Base-by-base conservation (phyloP, 2,797 vertebrate species). In the Hydrophis major region DNA sequence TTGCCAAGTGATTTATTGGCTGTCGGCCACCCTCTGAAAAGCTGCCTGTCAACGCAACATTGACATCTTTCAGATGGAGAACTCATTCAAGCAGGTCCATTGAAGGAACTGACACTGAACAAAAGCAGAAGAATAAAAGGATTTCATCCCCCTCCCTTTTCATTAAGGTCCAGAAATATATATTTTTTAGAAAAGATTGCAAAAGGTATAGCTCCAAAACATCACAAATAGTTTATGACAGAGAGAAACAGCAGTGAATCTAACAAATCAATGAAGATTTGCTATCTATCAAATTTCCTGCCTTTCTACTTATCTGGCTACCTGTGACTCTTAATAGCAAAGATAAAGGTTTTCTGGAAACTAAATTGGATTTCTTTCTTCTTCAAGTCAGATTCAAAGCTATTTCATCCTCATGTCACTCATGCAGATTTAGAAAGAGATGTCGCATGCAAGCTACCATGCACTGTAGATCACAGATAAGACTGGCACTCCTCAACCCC, bases 1-100 rank as follows among this genome's bases (percentile, higher is more conserved):
- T 78, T 61, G 3, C 57, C 87, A 42, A 96, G 94, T 96, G 95
- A 96, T 96, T 96, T 96, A 95, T 93, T 95, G 94, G 87, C 90
- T 94, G 74, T 90, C 95, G 93, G 93, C 87, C 91, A 74, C 94
- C 42, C 66, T 93, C 93, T 87, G 87, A 96, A 95, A 55, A 93
- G 59, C 94, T 96, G 92, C 86, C 94, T 95, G 74, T 96, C 96
- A 97, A 32, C 86, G 90, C 61, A 89, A 93, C 88, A 90, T 53
- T 92, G 95, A 66, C 92, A 94, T 92, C 69, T 95, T 97, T 96
- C 94, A 96, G 95, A 95, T 78, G 96, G 37, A 20, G 56, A 92
- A 60, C 42, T 90, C 93, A 94, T 96, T 96, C 89, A 91, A 95
- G 92, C 83, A 96, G 95, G 59, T 92, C 91, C 25, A 27, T 95